These are phyloP conservation scores for Ormyrus thymus DNA, from an alignment of 2,888 invertebrate genomes.

Conservation along the genomic window DNA sequence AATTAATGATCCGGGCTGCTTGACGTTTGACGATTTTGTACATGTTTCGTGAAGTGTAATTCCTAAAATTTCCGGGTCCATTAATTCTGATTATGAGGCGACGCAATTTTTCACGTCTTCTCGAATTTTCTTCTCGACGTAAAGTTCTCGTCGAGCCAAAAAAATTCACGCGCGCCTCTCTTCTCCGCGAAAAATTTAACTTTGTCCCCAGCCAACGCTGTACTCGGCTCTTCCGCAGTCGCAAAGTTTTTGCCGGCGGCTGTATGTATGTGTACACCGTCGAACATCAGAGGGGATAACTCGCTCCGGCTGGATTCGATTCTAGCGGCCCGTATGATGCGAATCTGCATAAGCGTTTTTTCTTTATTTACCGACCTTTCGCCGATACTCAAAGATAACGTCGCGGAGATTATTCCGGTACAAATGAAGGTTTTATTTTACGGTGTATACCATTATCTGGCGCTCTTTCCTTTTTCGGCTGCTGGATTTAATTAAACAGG, in stretches of 20 bases:
- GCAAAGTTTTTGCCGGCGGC: conserved; percentile 11
- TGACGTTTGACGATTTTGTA: too few species aligned
- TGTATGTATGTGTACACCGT: not conserved
- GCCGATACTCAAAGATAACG: conserved; percentile 13
- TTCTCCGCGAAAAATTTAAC: not conserved
- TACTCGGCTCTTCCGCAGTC: conserved; percentile 5
- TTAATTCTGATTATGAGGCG: too few species aligned
- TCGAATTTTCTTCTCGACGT: too few species aligned
- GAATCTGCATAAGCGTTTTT: conserved; percentile 63
- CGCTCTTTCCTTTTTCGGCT: not conserved
- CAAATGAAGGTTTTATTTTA: not conserved
- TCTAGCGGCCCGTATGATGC: conserved; percentile 62
- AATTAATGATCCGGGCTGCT: not conserved
- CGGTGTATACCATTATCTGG: not conserved
- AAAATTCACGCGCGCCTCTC: not conserved
- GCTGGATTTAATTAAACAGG: too few species aligned
- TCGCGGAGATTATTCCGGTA: not conserved
- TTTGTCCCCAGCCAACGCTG: not conserved
- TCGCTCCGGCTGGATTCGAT: conserved; percentile 43
- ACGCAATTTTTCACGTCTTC: too few species aligned
- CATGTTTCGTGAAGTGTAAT: too few species aligned
- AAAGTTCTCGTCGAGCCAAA: not conserved
- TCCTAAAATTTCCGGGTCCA: too few species aligned
- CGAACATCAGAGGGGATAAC: conserved; percentile 1
- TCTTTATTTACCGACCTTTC: conserved; percentile 55